Conservation (phyloP, 2,797 vertebrate species). For the Sebastes dallii region DNA sequence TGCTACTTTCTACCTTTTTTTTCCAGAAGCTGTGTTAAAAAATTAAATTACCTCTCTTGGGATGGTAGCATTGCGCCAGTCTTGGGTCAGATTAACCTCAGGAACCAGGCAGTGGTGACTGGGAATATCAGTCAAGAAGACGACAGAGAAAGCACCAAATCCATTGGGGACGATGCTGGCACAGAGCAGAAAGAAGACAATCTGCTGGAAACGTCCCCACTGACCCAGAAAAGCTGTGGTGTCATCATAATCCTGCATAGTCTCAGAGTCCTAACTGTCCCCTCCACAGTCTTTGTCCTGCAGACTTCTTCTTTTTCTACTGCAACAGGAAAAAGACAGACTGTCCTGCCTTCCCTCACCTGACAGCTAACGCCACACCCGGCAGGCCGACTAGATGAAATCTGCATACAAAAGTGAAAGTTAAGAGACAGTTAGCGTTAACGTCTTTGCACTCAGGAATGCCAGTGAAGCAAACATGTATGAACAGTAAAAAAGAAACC, state of each 20-base stretch:
- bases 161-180: constrained; percentile 86
- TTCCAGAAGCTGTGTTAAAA: neutral
- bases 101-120: constrained; percentile 82
- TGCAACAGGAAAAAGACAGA: neutral
- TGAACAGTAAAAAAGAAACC: too few species aligned
- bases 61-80: constrained; percentile 80
- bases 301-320: rapidly evolving
- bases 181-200: constrained; percentile 84
- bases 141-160: constrained; percentile 72
- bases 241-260: constrained; percentile 78
- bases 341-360: rapidly evolving
- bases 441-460: too few species aligned
- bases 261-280: neutral
- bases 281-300: too few species aligned
- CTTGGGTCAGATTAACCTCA: constrained; percentile 79
- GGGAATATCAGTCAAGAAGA: constrained; percentile 82
- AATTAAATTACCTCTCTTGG: constrained; percentile 54
- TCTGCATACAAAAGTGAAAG: too few species aligned
- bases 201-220: constrained; percentile 83
- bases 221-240: constrained; percentile 80
- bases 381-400: too few species aligned
- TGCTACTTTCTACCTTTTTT: neutral
- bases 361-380: too few species aligned
- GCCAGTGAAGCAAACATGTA: too few species aligned
- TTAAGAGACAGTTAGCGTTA: too few species aligned